Evolutionary conservation across 2,113 vertebrate genomes (phyloP), one percentile per base, ranked within the genome.

Genomic region (Nothocercus nigrocapillus): DNA sequence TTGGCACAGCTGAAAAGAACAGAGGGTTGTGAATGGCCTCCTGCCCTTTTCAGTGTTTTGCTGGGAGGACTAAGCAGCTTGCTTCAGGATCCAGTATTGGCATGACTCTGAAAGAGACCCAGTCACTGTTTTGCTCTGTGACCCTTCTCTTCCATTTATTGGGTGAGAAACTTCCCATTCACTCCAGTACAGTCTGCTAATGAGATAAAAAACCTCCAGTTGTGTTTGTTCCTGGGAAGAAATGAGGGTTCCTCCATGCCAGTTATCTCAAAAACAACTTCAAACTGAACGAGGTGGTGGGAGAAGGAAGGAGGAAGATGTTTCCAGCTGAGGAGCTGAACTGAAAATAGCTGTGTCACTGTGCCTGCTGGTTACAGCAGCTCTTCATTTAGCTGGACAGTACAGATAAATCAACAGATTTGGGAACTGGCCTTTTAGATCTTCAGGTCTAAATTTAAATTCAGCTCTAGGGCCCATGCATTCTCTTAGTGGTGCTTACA

Each of bases 271-370:
- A 2, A 80, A 88, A 88, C 40, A 80, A 5, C 85, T 90, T 30
- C 62, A n/a, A 94, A 73, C 68, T 85, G 80, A 66, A 64, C 85
- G 88, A 86, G 34, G 76, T 61, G 79, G 56, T 5, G 5, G 51
- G 47, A 76, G 89, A 91, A 85, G 82, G 69, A 88, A 80, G 87
- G 88, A 85, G 79, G 66, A 85, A 64, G 81, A 76, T 10, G 58
- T 67, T 95, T 94, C 79, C 90, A 89, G 44, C 56, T 53, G 77
- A 44, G 82, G 82, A 93, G 22, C 73, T 7, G 45, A 92, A 73
- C 87, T 90, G 82, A 96, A 94, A 97, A 95, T 94, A 95, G 94
- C 80, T 86, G 73, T 72, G 66, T 24, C 73, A 28, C 59, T 44
- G 73, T 89, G 94, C 72, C 82, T 93, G 80, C 90, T 81, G 93